Conservation (phyloP, 2,888 invertebrate genomes). For the Lomographa bimaculata region DNA sequence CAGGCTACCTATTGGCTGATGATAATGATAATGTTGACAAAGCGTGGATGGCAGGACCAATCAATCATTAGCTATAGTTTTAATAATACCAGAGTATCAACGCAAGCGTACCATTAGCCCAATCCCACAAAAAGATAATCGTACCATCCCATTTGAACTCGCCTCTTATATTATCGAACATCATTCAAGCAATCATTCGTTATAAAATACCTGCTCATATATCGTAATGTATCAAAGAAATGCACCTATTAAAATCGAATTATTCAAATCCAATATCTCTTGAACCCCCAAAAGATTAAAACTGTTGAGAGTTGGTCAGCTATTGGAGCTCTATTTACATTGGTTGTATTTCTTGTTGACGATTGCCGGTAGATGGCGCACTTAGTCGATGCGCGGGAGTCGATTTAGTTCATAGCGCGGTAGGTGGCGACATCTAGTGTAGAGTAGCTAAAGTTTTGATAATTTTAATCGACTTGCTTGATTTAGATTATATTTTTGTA, state of each 20-base stretch:
- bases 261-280: constrained; percentile 44
- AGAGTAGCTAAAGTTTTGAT: constrained; percentile 47
- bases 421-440: constrained; percentile 61
- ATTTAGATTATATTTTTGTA: too few species aligned
- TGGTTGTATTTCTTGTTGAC: constrained; percentile 25
- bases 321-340: constrained; percentile 43
- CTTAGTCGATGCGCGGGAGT: constrained; percentile 50
- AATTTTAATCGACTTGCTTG: too few species aligned
- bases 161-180: constrained; percentile 50
- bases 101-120: not conserved
- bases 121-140: constrained; percentile 18
- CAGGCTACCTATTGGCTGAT: too few species aligned
- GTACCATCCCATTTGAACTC: constrained; percentile 17
- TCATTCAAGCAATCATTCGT: constrained; percentile 65
- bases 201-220: constrained; percentile 60
- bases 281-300: constrained; percentile 31
- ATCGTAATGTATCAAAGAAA: constrained; percentile 56
- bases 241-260: constrained; percentile 73
- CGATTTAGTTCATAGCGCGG: constrained; percentile 16
- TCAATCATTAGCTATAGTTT: too few species aligned
- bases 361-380: constrained; percentile 43
- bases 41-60: too few species aligned
- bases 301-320: not conserved
- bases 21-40: too few species aligned
- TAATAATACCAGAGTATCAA: not conserved